These are phyloP conservation scores for Felis chaus DNA, from an alignment of 2,113 vertebrate species.

Conservation along the genomic window DNA sequence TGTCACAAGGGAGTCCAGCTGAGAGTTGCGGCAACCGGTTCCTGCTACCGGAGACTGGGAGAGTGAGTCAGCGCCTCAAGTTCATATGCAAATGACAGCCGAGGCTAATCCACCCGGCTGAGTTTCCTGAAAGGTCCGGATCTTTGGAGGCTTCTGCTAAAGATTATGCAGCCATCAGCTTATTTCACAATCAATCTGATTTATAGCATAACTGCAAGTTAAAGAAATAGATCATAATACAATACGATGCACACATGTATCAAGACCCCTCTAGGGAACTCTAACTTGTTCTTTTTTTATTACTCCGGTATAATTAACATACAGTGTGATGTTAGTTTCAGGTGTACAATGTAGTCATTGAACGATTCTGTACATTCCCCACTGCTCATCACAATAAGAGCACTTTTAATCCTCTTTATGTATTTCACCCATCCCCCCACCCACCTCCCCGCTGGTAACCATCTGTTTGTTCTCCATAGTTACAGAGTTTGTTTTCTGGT, in stretches of 20 bases:
- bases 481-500: background rate
- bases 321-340: background rate
- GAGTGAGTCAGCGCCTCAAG: background rate
- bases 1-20: background rate
- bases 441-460: background rate
- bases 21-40: background rate
- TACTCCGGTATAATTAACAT: background rate
- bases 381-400: background rate
- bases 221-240: background rate
- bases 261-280: background rate
- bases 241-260: fast-evolving
- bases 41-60: background rate
- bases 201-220: background rate
- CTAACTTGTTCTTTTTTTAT: background rate
- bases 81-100: background rate
- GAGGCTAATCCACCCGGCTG: background rate
- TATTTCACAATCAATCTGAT: background rate
- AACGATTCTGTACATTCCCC: background rate
- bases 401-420: background rate
- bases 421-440: background rate
- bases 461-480: background rate
- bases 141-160: background rate
- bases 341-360: background rate
- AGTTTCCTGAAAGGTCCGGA: background rate
- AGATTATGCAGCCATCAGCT: background rate